Evolutionary conservation across 1,140 invertebrate genomes (phyloP), one percentile per base, ranked within the genome.

Genomic region (Rhyzopertha dominica): DNA sequence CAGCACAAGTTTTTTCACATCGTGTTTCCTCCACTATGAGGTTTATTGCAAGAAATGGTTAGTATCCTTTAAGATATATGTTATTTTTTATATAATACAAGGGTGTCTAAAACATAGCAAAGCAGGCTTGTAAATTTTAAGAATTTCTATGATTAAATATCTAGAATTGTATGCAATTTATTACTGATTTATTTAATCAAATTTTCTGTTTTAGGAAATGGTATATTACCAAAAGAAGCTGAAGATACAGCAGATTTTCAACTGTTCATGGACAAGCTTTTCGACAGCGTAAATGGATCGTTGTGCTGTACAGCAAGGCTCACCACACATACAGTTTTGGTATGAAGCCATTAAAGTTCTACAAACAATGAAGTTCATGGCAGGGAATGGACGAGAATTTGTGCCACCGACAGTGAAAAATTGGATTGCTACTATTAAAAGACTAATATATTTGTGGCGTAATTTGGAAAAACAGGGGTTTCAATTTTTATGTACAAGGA

Each of bases 1-100:
- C 49, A 1, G 53, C 54, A 3, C 62, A 64, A 49, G 44, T 66
- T 7, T 63, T 63, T 25, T 63, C 60, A 34, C 43, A 53, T 29
- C 45, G 43, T 30, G 56, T 65, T 16, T 47, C 48, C n/a, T 12
- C 28, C 4, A 39, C 35, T 26, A 54, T 63, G 49, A 52, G 54
- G 30, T 52, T 37, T 29, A 40, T 56, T 23, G 52, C 56, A 47
- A 43, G 46, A 17, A 36, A 41, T 35, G 24, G 53, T 52, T 38
- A 45, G 20, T 42, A n/a, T n/a, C n/a, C n/a, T n/a, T n/a, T n/a
- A n/a, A n/a, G n/a, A n/a, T n/a, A n/a, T n/a, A n/a, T n/a, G n/a
- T n/a, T n/a, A n/a, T n/a, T n/a, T n/a, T n/a, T n/a, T n/a, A n/a
- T n/a, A n/a, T n/a, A n/a, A n/a, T n/a, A n/a, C n/a, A n/a, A n/a